phyloP scores from a whole-genome alignment of 2,797 vertebrate species.

The Xerus rutilus region DNA sequence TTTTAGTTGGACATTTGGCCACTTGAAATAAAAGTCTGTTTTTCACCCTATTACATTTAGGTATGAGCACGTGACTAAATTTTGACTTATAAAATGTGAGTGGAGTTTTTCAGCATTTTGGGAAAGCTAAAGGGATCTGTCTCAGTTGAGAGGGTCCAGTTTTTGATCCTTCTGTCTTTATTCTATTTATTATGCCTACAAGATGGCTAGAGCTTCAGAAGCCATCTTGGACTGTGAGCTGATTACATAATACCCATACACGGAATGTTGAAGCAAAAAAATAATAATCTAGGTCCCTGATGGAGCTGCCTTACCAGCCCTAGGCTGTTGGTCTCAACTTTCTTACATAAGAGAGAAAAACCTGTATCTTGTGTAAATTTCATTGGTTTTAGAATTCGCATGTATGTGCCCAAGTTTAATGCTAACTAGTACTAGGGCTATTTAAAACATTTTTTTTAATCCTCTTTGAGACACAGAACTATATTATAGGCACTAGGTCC shows the following conservation, averaged over 20 bases:
- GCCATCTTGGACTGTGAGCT: not conserved
- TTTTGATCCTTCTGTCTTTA: not conserved
- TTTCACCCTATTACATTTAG: not conserved
- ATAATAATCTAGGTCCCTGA: not conserved
- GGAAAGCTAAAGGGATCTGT: not conserved
- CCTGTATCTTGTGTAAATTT: not conserved
- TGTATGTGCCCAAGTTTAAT: not conserved
- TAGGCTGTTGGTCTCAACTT: not conserved
- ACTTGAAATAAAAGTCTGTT: not conserved
- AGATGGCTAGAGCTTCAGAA: not conserved
- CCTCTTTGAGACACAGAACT: not conserved
- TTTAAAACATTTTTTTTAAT: slow-evolving; percentile 35
- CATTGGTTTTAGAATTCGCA: slow-evolving; percentile 6
- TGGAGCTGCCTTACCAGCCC: not conserved
- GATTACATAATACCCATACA: not conserved
- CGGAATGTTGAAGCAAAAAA: not conserved
- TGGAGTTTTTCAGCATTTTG: not conserved
- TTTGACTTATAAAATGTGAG: not conserved
- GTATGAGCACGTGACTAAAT: not conserved
- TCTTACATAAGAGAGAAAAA: slow-evolving; percentile 31
- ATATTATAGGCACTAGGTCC: not conserved
- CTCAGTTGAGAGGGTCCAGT: not conserved
- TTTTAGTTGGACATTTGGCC: not conserved
- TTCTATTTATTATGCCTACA: not conserved
- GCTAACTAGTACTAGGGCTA: not conserved